Percentiles rank a stretch among this genome's conserved stretches.
These are phyloP conservation scores for Philaethria dido DNA, from an alignment of 2,888 invertebrate species.

Conservation along the genomic window DNA sequence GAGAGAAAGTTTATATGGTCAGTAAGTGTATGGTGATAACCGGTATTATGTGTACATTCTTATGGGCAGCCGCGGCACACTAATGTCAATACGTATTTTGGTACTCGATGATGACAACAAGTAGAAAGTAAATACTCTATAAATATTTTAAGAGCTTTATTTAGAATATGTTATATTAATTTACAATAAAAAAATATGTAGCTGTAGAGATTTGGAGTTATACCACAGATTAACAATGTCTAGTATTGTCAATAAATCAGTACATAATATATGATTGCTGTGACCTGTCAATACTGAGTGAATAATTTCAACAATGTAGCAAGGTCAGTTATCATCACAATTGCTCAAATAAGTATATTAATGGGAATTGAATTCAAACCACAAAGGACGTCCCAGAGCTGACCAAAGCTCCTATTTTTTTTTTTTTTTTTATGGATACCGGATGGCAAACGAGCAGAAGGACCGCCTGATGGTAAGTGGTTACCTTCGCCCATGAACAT, in stretches of 20 bases:
- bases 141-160: background rate
- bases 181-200: background rate
- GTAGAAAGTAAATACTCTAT: conserved; percentile 6
- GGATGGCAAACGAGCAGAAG: too few relatives aligned
- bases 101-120: background rate
- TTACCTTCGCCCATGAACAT: too few relatives aligned
- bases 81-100: conserved; percentile 1
- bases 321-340: conserved; percentile 16
- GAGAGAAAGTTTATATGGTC: conserved; percentile 3
- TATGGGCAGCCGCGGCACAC: conserved; percentile 4
- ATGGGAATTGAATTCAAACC: conserved; percentile 12
- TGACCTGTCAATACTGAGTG: conserved; percentile 18
- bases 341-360: conserved; percentile 19
- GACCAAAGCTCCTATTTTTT: background rate
- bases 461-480: too few relatives aligned
- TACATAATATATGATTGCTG: conserved; percentile 5
- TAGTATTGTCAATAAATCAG: conserved; percentile 14
- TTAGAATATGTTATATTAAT: too few relatives aligned
- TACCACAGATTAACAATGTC: background rate
- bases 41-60: conserved; percentile 14
- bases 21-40: conserved; percentile 5
- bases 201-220: background rate
- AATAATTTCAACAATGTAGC: conserved; percentile 21
- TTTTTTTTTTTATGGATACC: too few relatives aligned
- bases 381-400: background rate